phyloP scores from a whole-genome alignment of 2,888 invertebrate species.

The Trichacis sp. region DNA sequence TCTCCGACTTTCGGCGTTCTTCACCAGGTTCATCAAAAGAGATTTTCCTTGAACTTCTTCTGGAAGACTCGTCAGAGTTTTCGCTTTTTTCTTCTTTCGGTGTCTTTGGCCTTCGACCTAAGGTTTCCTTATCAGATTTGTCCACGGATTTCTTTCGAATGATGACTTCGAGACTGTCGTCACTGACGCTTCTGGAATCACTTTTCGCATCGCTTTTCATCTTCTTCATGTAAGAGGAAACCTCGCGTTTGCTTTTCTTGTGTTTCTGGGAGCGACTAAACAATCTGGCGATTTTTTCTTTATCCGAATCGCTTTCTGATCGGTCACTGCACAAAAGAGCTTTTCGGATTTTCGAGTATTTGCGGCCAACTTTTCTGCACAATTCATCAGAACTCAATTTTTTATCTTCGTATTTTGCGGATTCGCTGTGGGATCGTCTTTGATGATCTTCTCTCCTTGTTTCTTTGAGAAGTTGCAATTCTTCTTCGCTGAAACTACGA shows the following conservation, averaged over 20 bases:
- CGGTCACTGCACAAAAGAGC: slow-evolving; percentile 70
- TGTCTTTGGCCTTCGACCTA: slow-evolving; percentile 54
- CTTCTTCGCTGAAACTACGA: slow-evolving; percentile 66
- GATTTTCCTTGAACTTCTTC: slow-evolving; percentile 57
- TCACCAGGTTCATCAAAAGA: slow-evolving; percentile 17
- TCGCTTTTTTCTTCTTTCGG: slow-evolving; percentile 53
- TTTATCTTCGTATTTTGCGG: slow-evolving; percentile 54
- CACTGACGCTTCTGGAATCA: slow-evolving; percentile 55
- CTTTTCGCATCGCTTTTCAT: slow-evolving; percentile 51
- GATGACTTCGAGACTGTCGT: slow-evolving; percentile 65
- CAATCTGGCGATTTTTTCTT: background rate
- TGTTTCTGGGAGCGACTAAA: slow-evolving; percentile 12
- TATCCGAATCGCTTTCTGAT: slow-evolving; percentile 48
- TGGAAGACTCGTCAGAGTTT: slow-evolving; percentile 46
- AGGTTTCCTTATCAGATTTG: slow-evolving; percentile 57
- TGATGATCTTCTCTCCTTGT: slow-evolving; percentile 51
- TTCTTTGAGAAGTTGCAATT: slow-evolving; percentile 55
- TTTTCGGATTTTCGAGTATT: slow-evolving; percentile 46
- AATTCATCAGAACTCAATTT: slow-evolving; percentile 43
- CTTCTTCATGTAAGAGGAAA: slow-evolving; percentile 13
- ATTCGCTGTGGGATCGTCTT: slow-evolving; percentile 61
- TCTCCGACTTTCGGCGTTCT: slow-evolving; percentile 8
- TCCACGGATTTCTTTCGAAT: slow-evolving; percentile 59
- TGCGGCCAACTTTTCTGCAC: slow-evolving; percentile 32
- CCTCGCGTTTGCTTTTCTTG: slow-evolving; percentile 21